phyloP scores from a whole-genome alignment of 2,113 vertebrate species.

The Nibea coibor region DNA sequence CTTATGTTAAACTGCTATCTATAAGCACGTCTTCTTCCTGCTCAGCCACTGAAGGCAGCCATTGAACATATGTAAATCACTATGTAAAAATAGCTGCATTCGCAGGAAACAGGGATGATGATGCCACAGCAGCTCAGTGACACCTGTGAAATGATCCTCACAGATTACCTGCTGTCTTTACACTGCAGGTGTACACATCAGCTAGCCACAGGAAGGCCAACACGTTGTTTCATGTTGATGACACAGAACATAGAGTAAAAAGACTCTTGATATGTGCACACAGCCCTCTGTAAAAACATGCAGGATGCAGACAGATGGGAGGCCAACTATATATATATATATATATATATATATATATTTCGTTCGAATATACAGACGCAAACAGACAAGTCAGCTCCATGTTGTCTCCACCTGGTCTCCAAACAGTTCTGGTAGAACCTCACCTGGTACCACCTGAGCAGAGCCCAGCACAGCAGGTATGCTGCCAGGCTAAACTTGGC shows the following conservation, averaged over 20 bases:
- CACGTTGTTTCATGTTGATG: not conserved
- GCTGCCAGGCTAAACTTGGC: constrained; percentile 76
- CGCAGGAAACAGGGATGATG: not conserved
- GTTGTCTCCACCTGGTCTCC: not conserved
- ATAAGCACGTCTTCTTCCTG: not conserved
- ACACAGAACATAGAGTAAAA: no score
- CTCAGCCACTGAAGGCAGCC: not conserved
- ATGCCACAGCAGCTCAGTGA: not conserved
- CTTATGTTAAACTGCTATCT: not conserved
- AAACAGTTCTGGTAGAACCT: constrained; percentile 14
- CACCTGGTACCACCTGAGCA: constrained; percentile 85
- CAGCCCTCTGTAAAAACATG: no score
- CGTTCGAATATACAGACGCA: no score
- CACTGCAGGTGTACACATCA: not conserved
- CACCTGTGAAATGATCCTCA: no score
- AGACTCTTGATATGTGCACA: no score
- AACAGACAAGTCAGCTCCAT: no score
- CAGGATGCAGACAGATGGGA: no score
- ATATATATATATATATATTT: no score
- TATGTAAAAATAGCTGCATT: not conserved
- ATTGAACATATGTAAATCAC: not conserved
- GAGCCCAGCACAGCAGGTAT: constrained; percentile 78
- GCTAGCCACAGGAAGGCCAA: not conserved
- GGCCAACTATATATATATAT: no score
- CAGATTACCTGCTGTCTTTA: not conserved